Evolutionary conservation across 1,140 invertebrate genomes (phyloP).

Genomic region (Pseudoatta argentina): DNA sequence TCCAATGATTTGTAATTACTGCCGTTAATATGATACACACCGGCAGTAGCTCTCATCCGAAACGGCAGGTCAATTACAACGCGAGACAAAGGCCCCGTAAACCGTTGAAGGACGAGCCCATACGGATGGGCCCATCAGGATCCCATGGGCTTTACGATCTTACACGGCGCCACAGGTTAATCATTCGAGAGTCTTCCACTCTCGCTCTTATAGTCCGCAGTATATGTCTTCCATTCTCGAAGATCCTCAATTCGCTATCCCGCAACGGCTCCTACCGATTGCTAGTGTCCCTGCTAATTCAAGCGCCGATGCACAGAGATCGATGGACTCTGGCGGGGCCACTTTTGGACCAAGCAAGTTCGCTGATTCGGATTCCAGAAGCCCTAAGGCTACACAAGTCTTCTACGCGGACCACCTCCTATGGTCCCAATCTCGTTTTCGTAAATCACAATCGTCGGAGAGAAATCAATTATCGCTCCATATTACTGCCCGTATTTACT

Average conservation of each 20-base stretch:
- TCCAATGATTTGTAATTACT: constrained; percentile 81
- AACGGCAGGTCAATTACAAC: constrained; percentile 24
- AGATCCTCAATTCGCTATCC: constrained; percentile 22
- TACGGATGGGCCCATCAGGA: constrained; percentile 62
- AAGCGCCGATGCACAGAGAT: constrained; percentile 51
- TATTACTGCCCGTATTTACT: constrained; percentile 21
- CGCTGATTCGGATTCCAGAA: constrained; percentile 60
- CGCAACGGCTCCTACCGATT: constrained; percentile 56
- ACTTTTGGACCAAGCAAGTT: neutral
- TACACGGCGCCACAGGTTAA: constrained; percentile 78
- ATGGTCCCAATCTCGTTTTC: constrained; percentile 61
- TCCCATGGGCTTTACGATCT: constrained; percentile 77
- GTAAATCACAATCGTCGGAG: constrained; percentile 64
- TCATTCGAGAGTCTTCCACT: constrained; percentile 71
- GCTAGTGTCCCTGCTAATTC: constrained; percentile 65
- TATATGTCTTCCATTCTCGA: constrained; percentile 31
- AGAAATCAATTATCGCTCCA: constrained; percentile 43
- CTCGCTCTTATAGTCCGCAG: constrained; percentile 40
- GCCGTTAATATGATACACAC: constrained; percentile 74
- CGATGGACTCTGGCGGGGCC: constrained; percentile 43
- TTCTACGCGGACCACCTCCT: constrained; percentile 58
- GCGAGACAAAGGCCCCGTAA: constrained; percentile 64
- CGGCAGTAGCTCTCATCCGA: constrained; percentile 66
- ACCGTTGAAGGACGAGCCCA: neutral
- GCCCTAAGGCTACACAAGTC: constrained; percentile 50